Evolutionary conservation across 2,113 vertebrate species (phyloP).

Genomic region (Colossoma macropomum): DNA sequence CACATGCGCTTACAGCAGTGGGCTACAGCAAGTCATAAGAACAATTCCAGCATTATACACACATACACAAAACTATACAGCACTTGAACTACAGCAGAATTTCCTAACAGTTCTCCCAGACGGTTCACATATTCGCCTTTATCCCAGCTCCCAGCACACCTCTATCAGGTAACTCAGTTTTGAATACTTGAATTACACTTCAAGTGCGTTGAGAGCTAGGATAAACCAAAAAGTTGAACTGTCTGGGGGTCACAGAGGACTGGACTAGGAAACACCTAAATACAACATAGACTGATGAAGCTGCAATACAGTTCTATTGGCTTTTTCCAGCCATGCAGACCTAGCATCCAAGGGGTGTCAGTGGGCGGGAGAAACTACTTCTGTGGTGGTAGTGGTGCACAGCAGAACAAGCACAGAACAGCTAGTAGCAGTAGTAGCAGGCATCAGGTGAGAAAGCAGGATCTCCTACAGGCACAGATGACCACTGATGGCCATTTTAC

Average conservation of each 20-base stretch:
- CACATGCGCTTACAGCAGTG: background rate
- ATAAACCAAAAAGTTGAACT: background rate
- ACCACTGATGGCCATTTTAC: conserved; percentile 42
- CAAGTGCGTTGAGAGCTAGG: too few species aligned
- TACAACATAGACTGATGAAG: background rate
- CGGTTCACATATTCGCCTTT: too few species aligned
- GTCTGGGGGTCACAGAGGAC: background rate
- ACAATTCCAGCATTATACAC: background rate
- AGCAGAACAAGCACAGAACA: background rate
- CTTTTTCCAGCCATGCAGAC: background rate
- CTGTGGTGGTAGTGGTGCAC: too few species aligned
- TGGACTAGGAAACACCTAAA: background rate
- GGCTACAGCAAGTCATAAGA: background rate
- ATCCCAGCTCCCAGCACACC: background rate
- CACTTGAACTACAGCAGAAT: background rate
- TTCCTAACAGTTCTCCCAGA: background rate
- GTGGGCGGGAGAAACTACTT: background rate
- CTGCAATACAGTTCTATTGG: background rate
- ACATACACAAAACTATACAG: background rate
- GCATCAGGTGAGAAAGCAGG: conserved; percentile 35
- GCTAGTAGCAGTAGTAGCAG: conserved; percentile 12
- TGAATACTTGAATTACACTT: too few species aligned
- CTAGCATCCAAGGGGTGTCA: background rate
- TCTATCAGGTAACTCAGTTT: too few species aligned
- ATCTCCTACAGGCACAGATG: conserved; percentile 33